A percentile compares a stretch with the other conserved stretches of the same genome.
These are phyloP conservation scores for Mellilla xanthometata DNA, from an alignment of 2,888 invertebrate genomes.

Conservation along the genomic window DNA sequence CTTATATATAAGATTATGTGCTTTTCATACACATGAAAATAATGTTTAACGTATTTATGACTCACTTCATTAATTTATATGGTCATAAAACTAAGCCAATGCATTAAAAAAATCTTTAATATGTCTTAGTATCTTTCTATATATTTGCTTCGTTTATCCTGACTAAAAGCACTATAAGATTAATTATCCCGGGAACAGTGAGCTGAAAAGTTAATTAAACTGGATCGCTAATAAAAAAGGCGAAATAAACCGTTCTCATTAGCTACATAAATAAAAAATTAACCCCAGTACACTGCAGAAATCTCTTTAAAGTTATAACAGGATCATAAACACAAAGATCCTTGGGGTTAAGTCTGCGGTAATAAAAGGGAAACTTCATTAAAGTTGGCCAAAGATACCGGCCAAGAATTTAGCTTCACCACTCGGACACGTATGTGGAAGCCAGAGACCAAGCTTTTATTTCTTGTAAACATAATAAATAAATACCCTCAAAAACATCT, in stretches of 20 bases:
- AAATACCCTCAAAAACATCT: no score
- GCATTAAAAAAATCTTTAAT: neutral
- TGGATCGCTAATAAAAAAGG: conserved; percentile 28
- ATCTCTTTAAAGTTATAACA: conserved; percentile 71
- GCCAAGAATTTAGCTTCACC: conserved; percentile 53
- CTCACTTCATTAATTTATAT: no score
- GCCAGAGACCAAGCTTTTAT: neutral
- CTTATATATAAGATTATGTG: no score
- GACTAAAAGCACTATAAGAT: conserved; percentile 20
- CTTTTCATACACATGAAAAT: no score
- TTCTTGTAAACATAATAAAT: neutral
- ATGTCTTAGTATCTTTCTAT: neutral
- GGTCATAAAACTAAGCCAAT: neutral
- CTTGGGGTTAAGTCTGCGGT: conserved; percentile 59
- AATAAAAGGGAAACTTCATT: conserved; percentile 76
- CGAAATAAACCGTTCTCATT: conserved; percentile 37
- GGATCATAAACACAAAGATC: conserved; percentile 72
- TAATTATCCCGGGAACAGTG: conserved; percentile 24
- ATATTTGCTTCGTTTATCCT: neutral
- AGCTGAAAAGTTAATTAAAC: conserved; percentile 24
- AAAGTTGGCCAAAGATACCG: conserved; percentile 67
- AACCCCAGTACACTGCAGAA: conserved; percentile 45
- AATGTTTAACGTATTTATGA: no score
- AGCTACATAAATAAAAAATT: conserved; percentile 43
- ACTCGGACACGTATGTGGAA: conserved; percentile 34